These are phyloP conservation scores for Pituophis catenifer DNA, from an alignment of 2,113 vertebrate genomes.

Conservation along the genomic window DNA sequence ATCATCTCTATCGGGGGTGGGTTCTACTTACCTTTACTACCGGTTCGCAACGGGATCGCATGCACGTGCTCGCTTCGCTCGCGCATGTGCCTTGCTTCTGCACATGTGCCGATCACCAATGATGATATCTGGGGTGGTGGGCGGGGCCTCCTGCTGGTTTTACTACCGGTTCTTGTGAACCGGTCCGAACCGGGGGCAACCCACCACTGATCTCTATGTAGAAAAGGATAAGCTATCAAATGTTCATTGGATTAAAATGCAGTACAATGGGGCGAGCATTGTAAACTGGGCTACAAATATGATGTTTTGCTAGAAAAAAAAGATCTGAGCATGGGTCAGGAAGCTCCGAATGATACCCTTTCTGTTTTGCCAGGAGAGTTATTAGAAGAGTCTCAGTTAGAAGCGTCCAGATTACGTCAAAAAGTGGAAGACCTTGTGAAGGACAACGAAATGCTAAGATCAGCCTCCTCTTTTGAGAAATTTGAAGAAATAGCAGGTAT, in stretches of 20 bases:
- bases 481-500: conserved; percentile 66
- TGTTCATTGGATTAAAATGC: background rate
- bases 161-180: too few relatives aligned
- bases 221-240: background rate
- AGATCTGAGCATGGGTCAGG: background rate
- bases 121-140: too few relatives aligned
- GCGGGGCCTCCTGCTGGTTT: too few relatives aligned
- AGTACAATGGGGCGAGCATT: too few relatives aligned
- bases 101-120: too few relatives aligned
- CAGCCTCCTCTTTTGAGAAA: conserved; percentile 64
- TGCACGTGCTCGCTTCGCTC: too few relatives aligned
- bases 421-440: conserved; percentile 90
- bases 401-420: conserved; percentile 87
- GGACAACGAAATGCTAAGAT: conserved; percentile 83
- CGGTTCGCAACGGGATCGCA: too few relatives aligned
- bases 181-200: too few relatives aligned
- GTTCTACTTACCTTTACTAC: too few relatives aligned
- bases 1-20: background rate
- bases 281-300: background rate
- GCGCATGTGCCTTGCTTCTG: too few relatives aligned
- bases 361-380: conserved; percentile 79
- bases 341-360: conserved; percentile 8
- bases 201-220: background rate
- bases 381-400: conserved; percentile 91
- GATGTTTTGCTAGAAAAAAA: rapidly evolving